phyloP scores from a whole-genome alignment of 2,113 vertebrate species.

The Illadopsis cleaveri region DNA sequence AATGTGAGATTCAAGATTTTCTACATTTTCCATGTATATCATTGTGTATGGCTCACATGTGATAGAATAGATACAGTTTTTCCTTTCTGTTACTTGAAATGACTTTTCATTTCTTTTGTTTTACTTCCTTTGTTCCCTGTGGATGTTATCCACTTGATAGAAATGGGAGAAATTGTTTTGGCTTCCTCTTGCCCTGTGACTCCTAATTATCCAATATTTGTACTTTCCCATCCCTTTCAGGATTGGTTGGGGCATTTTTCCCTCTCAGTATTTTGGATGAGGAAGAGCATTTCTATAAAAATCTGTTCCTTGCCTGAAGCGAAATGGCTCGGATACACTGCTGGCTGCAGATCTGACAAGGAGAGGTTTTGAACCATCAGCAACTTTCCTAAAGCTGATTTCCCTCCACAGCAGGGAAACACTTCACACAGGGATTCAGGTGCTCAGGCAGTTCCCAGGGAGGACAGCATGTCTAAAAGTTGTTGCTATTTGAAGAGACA shows the following conservation, averaged over 20 bases:
- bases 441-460: not conserved
- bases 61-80: not conserved
- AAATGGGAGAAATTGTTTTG: conserved; percentile 31
- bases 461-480: not conserved
- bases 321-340: not conserved
- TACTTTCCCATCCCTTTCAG: not conserved
- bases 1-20: not conserved
- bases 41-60: rapidly evolving
- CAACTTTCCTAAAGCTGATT: conserved; percentile 18
- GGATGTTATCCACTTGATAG: not conserved
- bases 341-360: conserved; percentile 55
- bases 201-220: conserved; percentile 34
- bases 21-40: not conserved
- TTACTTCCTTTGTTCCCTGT: not conserved
- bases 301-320: conserved; percentile 35
- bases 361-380: conserved; percentile 47
- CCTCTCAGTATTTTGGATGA: not conserved
- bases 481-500: not conserved
- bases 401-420: not conserved
- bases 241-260: not conserved
- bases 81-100: not conserved
- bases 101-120: conserved; percentile 1
- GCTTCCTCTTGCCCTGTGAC: conserved; percentile 16
- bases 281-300: conserved; percentile 43
- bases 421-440: not conserved